Evolutionary conservation across 2,797 vertebrate species (phyloP), one percentile per base, ranked within the genome.

Genomic region (Myotis pilosus): DNA sequence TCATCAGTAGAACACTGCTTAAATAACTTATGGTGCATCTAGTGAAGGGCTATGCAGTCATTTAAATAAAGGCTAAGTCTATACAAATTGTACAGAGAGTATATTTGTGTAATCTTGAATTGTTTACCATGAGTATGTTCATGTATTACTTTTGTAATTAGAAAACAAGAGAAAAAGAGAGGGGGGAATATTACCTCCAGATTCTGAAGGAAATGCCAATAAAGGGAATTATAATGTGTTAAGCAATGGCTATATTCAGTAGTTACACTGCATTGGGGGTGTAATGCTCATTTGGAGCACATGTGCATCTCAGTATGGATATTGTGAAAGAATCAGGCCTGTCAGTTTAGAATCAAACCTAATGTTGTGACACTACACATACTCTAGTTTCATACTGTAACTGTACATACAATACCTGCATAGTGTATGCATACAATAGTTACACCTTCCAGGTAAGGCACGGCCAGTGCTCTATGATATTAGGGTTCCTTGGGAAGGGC

Each of bases 61-160:
- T 81, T 83, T 84, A 62, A 68, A 55, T 47, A 47, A 75, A 82
- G 53, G 15, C 10, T 75, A 60, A 76, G 8, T 36, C 19, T 76
- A 20, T 49, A n/a, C 47, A 51, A 49, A n/a, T 75, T 49, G 30
- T 33, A 47, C 68, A 55, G n/a, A 76, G 51, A 36, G n/a, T 78
- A 23, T 76, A 49, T 44, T 64, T 74, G 49, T 89, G 19, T 92
- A 55, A 85, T 57, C 82, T 30, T 53, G 23, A 93, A 51, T 87
- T 79, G 22, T 79, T 82, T 89, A 47, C 10, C 25, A 41, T 69
- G 74, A 85, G 23, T 68, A 69, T 66, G 12, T 51, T 22, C 17
- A 25, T 25, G 9, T 47, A 72, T 89, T 85, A 71, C 25, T 90
- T 92, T 49, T 91, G 9, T 75, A 87, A 66, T 72, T 92, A 95